Conservation (phyloP, 2,797 vertebrate species). For the Pseudochirops cupreus region DNA sequence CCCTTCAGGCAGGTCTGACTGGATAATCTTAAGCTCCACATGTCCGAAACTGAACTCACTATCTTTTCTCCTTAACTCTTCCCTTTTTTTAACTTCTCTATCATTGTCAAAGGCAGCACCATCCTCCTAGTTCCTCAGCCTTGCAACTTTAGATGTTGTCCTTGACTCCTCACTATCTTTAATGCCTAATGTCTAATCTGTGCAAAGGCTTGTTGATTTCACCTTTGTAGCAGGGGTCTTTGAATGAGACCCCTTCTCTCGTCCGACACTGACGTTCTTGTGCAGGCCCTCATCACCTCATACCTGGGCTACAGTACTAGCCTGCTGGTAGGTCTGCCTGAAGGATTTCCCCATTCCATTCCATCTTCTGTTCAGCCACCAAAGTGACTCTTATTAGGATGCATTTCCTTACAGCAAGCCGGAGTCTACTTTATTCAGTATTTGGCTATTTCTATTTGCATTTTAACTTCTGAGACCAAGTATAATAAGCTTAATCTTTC, state of each 20-base stretch:
- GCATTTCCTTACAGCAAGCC: not conserved
- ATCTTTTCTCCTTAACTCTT: not conserved
- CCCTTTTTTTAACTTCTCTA: not conserved
- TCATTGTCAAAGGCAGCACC: not conserved
- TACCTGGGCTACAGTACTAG: not conserved
- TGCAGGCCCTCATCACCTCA: not conserved
- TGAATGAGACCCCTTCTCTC: not conserved
- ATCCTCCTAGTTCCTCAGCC: not conserved
- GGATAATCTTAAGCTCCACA: not conserved
- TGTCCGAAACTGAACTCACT: not conserved
- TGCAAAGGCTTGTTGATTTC: too few species aligned
- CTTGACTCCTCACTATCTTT: not conserved
- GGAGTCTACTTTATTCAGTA: not conserved
- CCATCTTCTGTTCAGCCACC: not conserved
- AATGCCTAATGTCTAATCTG: not conserved
- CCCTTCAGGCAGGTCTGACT: not conserved
- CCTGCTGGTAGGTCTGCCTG: not conserved
- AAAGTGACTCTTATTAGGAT: not conserved
- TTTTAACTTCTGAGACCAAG: not conserved
- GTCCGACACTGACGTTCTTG: not conserved
- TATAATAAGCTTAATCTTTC: not conserved
- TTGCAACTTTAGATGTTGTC: not conserved
- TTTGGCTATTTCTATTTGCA: not conserved
- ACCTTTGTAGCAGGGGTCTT: not conserved
- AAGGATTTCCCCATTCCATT: not conserved